phyloP scores from a whole-genome alignment of 2,113 vertebrate species.

The Pelobates fuscus region DNA sequence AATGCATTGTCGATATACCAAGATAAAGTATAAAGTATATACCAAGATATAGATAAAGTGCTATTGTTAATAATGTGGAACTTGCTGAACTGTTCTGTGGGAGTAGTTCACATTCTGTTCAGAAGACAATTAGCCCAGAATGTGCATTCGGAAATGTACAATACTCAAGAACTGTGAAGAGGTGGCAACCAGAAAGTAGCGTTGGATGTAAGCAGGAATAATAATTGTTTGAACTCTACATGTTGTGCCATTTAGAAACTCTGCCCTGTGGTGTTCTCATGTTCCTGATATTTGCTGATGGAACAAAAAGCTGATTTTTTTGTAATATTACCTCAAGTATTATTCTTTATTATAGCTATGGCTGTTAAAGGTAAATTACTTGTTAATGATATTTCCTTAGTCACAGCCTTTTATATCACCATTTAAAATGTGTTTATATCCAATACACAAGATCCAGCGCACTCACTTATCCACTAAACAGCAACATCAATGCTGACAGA shows the following conservation, averaged over 20 bases:
- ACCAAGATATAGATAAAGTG: too few relatives aligned
- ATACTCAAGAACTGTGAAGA: constrained; percentile 9
- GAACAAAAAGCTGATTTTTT: background rate
- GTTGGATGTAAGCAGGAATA: constrained; percentile 13
- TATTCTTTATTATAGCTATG: too few relatives aligned
- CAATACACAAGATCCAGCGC: too few relatives aligned
- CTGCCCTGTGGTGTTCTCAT: background rate
- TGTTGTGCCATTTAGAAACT: constrained; percentile 20
- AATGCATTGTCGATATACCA: too few relatives aligned
- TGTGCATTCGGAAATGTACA: constrained; percentile 24
- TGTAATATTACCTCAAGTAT: background rate
- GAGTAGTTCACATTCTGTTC: constrained; percentile 15
- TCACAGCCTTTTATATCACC: too few relatives aligned
- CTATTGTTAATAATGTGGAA: constrained; percentile 42
- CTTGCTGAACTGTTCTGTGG: constrained; percentile 12
- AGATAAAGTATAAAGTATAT: too few relatives aligned
- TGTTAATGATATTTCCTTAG: too few relatives aligned
- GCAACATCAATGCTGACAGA: too few relatives aligned
- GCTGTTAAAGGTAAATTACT: too few relatives aligned
- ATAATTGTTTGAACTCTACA: constrained; percentile 29
- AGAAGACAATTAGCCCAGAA: constrained; percentile 36
- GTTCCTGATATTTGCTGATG: background rate
- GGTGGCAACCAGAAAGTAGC: constrained; percentile 13
- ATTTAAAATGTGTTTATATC: too few relatives aligned
- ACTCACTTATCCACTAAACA: too few relatives aligned